phyloP scores from a whole-genome alignment of 2,113 vertebrate species.

The Rissa tridactyla region DNA sequence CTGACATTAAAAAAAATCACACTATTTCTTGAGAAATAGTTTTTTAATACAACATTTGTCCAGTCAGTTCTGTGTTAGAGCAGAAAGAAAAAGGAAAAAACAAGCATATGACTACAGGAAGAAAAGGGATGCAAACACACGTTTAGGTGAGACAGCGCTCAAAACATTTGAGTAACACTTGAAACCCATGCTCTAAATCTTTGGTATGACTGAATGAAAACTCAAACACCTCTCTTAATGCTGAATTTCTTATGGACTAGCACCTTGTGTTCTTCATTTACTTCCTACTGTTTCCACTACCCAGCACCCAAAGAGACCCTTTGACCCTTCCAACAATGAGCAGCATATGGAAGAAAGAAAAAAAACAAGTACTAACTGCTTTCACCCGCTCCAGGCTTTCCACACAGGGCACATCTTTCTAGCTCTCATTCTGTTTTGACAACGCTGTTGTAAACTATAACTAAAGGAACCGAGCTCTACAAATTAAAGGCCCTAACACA shows the following conservation, averaged over 20 bases:
- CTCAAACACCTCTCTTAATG: neutral
- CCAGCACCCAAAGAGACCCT: neutral
- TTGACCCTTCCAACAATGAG: neutral
- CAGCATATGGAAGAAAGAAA: neutral
- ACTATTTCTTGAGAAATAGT: neutral
- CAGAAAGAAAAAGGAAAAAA: neutral
- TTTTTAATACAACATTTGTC: neutral
- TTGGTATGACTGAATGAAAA: neutral
- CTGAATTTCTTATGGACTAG: neutral
- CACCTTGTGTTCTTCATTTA: neutral
- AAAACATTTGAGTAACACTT: neutral
- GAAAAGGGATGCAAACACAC: neutral
- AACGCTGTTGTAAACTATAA: accelerated
- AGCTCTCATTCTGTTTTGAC: accelerated
- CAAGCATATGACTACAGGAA: neutral
- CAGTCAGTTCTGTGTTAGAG: neutral
- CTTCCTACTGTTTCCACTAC: neutral
- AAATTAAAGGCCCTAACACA: neutral
- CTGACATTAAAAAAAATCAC: neutral
- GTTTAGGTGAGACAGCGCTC: neutral
- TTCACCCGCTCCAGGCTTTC: neutral
- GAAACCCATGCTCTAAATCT: neutral
- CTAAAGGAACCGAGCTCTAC: neutral
- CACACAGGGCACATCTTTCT: accelerated
- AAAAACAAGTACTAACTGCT: neutral